Percentiles rank a stretch among this genome's conserved stretches.
Conservation (phyloP, 2,888 invertebrate species). For the Abscondita cerata region DNA sequence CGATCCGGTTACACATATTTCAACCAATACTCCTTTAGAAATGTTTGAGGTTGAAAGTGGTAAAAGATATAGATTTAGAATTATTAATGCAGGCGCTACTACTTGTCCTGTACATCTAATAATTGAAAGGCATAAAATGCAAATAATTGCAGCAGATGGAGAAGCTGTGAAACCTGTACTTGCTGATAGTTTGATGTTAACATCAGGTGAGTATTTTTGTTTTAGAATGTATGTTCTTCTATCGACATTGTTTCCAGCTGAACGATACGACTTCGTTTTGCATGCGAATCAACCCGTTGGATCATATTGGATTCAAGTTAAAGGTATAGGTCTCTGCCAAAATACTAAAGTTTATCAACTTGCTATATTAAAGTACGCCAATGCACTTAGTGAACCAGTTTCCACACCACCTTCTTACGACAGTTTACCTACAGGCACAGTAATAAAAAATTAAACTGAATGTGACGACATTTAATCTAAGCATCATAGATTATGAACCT, state of each 20-base stretch:
- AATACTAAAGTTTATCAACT: slow-evolving; percentile 83
- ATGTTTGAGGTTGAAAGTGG: slow-evolving; percentile 89
- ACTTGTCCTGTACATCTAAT: slow-evolving; percentile 91
- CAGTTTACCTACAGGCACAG: slow-evolving; percentile 88
- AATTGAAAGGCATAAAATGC: slow-evolving; percentile 84
- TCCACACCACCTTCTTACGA: slow-evolving; percentile 78
- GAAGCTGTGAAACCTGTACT: slow-evolving; percentile 88
- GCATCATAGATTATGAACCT: too few relatives aligned
- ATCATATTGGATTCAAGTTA: slow-evolving; percentile 91
- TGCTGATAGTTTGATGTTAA: slow-evolving; percentile 88
- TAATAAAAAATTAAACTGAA: too few relatives aligned
- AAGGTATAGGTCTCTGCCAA: slow-evolving; percentile 91
- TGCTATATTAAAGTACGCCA: slow-evolving; percentile 84
- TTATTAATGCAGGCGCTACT: slow-evolving; percentile 89
- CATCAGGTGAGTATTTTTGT: slow-evolving; percentile 72
- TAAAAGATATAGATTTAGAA: slow-evolving; percentile 84
- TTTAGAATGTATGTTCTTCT: too few relatives aligned
- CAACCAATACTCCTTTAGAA: slow-evolving; percentile 88
- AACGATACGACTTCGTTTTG: slow-evolving; percentile 92
- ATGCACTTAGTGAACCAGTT: slow-evolving; percentile 84
- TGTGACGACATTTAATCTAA: too few relatives aligned
- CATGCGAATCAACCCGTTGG: slow-evolving; percentile 80
- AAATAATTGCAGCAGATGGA: slow-evolving; percentile 87
- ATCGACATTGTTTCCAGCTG: slow-evolving; percentile 68
- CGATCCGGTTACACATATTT: slow-evolving; percentile 88